Evolutionary conservation across 2,797 vertebrate genomes (phyloP).

Genomic region (Sebastolobus alascanus): DNA sequence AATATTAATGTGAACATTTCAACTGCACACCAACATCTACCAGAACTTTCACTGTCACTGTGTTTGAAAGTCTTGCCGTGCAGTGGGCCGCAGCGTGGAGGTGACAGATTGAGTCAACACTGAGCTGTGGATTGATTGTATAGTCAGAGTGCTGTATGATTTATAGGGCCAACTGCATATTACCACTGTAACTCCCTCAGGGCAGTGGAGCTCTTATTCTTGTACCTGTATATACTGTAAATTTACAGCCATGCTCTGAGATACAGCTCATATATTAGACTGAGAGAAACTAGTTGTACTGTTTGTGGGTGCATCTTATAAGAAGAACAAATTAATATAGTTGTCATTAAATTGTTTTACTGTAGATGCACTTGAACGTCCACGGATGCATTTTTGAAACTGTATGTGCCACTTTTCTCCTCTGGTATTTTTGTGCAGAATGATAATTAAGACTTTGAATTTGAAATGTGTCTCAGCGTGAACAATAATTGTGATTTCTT

Average conservation of each 20-base stretch:
- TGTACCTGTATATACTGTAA: slow-evolving; percentile 41
- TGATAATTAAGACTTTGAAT: slow-evolving; percentile 23
- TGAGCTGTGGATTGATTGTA: slow-evolving; percentile 55
- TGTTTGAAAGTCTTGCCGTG: slow-evolving; percentile 9
- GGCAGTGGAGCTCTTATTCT: slow-evolving; percentile 36
- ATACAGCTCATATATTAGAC: slow-evolving; percentile 35
- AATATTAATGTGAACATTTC: neutral
- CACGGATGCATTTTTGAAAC: neutral
- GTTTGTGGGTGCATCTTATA: neutral
- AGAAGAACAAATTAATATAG: slow-evolving; percentile 2
- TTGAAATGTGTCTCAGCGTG: slow-evolving; percentile 19
- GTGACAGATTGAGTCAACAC: slow-evolving; percentile 60
- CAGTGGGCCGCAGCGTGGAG: slow-evolving; percentile 4
- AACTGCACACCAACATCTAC: neutral
- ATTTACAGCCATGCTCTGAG: slow-evolving; percentile 33
- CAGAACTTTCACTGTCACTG: neutral
- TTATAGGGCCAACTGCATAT: slow-evolving; percentile 60
- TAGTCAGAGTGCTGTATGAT: slow-evolving; percentile 59
- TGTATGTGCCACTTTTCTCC: neutral
- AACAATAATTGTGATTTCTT: slow-evolving; percentile 33
- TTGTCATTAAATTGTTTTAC: neutral
- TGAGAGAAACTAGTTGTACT: slow-evolving; percentile 17
- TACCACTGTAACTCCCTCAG: slow-evolving; percentile 40
- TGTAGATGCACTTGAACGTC: neutral
- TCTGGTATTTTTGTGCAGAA: neutral